Evolutionary conservation across 1,140 invertebrate species (phyloP), one percentile per base, ranked within the genome.

Genomic region (Maniola jurtina): DNA sequence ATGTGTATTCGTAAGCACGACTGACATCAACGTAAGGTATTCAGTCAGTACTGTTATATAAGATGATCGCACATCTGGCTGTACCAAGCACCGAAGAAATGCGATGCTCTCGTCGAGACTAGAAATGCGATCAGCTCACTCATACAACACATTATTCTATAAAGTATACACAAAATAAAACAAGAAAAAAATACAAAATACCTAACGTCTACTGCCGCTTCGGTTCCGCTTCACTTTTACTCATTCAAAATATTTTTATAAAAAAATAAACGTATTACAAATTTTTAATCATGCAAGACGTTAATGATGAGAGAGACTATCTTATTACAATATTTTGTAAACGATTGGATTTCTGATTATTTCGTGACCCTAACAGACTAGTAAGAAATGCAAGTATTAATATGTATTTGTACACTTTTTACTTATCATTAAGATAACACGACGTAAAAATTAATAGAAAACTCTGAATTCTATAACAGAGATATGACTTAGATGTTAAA

Each of bases 361-460:
- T 79, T 77, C 75, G 80, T 86, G 88, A 88, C 86, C 82, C 84
- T 86, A 88, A 77, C 70, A 83, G 88, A 90, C 88, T 90, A 89
- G 86, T 84, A 80, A 83, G 83, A 89, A 90, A 90, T 89, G 88
- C 86, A 90, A 81, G 73, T 84, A 79, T 81, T 82, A 68, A 81
- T 86, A n/a, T n/a, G n/a, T n/a, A 83, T 83, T 89, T 89, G 84
- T 90, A 89, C 88, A 90, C 68, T 82, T 84, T 82, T 85, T 74
- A 77, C 87, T 86, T 90, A 90, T 73, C 71, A 90, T 82, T 89
- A 89, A 79, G 75, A 86, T 89, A 90, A 90, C 88, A 86, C 79
- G 80, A 83, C 79, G 79, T 86, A 86, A 83, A 72, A 86, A 83
- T 74, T 80, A 84, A 81, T 81, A 86, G 78, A 88, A 83, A 82